Base-by-base conservation (phyloP, 2,797 vertebrate species). In the Botia almorhae region DNA sequence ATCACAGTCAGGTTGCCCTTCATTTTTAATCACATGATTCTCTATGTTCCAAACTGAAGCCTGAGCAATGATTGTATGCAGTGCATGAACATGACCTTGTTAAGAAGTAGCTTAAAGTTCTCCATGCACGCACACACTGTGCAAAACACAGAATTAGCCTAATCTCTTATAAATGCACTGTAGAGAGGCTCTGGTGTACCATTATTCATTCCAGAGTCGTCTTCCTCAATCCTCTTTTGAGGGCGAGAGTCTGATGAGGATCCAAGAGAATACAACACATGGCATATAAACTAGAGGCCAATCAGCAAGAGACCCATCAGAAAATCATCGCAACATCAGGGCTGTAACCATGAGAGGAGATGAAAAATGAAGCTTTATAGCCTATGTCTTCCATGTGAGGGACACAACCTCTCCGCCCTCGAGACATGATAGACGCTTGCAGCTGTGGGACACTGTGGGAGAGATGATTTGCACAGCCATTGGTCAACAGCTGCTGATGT, bases 341-440 rank as follows among this genome's bases (percentile, higher is more conserved):
- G 55, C 51, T 19, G 36, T 81, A 79, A 82, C 79, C 63, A 85
- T 70, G 87, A 87, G 87, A 78, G 85, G 91, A 89, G 88, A 91
- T 92, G 91, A 92, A 88, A 90, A 92, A 92, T 90, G 81, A 87
- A 89, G 90, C 87, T 88, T 90, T 91, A 87, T 82, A 76, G 87
- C 85, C 89, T 89, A 93, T 91, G 87, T 84, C 77, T 89, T 92
- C 92, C 93, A 93, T 87, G 87, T 90, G 87, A 82, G 74, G 69
- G 65, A 33, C 48, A n/a, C 16, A 23, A 67, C 53, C 71, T 60
- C 65, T 71, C 26, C 19, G 39, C 43, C 73, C 29, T 69, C n/a
- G 36, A 68, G 69, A 56, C 65, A 29, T 74, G 84, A 80, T 55
- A 29, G 74, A 69, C 81, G 65, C 69, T 69, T 33, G 43, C 76